Percentiles rank a stretch among this genome's conserved stretches.
Evolutionary conservation across 2,113 vertebrate species (phyloP).

Genomic region (Pao palembangensis): DNA sequence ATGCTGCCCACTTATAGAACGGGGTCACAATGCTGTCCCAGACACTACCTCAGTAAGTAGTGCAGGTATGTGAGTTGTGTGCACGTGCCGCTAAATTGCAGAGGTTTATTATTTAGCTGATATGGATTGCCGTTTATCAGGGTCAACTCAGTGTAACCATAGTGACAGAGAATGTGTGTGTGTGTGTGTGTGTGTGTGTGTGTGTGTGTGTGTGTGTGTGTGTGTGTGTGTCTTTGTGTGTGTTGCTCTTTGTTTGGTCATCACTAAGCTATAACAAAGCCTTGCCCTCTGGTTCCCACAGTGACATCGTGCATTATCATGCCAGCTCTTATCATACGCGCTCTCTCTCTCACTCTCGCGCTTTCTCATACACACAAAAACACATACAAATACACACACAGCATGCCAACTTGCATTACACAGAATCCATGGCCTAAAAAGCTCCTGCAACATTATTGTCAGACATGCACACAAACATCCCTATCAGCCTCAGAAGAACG

Average conservation of each 20-base stretch:
- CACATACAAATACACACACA: conserved; percentile 27
- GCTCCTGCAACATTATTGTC: conserved; percentile 59
- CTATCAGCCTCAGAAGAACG: conserved; percentile 14
- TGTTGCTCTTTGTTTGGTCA: conserved; percentile 61
- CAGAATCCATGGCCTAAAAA: conserved; percentile 65
- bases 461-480: conserved; percentile 43
- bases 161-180: too few species aligned
- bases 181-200: conserved; percentile 22
- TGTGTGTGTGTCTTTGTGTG: conserved; percentile 22
- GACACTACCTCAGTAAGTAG: too few species aligned
- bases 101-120: too few species aligned
- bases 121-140: too few species aligned
- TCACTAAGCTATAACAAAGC: conserved; percentile 47
- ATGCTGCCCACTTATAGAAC: too few species aligned
- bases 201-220: conserved; percentile 22
- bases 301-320: conserved; percentile 87
- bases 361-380: conserved; percentile 4
- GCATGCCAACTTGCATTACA: conserved; percentile 64
- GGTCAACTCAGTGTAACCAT: neutral
- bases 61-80: too few species aligned
- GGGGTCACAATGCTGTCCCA: too few species aligned
- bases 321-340: conserved; percentile 55
- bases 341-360: conserved; percentile 6
- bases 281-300: conserved; percentile 74
- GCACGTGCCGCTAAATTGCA: too few species aligned